phyloP scores from a whole-genome alignment of 1,140 invertebrate species.

The Trichonephila clavipes region DNA sequence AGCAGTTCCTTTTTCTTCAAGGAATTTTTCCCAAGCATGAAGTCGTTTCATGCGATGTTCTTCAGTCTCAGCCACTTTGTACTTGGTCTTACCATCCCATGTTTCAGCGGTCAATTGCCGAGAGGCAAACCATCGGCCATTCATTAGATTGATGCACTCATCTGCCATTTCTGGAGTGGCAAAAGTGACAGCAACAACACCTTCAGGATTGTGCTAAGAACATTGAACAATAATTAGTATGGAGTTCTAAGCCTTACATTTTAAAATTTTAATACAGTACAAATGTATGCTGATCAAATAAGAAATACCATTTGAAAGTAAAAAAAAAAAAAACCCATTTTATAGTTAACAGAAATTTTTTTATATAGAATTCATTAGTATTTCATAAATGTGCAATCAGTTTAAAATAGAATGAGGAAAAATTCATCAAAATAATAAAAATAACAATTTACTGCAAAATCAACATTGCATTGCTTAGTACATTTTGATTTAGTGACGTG shows the following conservation, averaged over 20 bases:
- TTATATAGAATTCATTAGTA: neutral
- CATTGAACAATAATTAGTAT: neutral
- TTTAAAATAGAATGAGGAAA: too few relatives aligned
- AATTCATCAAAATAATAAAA: too few relatives aligned
- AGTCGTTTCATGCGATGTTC: conserved; percentile 90
- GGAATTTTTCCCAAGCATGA: conserved; percentile 93
- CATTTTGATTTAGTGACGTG: too few relatives aligned
- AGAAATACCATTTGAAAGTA: too few relatives aligned
- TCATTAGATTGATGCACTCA: conserved; percentile 91
- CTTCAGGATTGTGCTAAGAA: conserved; percentile 92
- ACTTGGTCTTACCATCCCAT: conserved; percentile 98
- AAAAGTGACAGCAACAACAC: conserved; percentile 95
- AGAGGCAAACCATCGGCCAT: conserved; percentile 95
- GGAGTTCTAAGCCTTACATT: neutral
- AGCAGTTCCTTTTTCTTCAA: conserved; percentile 82
- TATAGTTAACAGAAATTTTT: neutral
- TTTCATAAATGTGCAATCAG: too few relatives aligned
- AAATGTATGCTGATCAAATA: neutral
- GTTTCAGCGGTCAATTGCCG: conserved; percentile 90
- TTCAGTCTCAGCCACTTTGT: conserved; percentile 94
- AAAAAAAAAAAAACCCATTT: neutral
- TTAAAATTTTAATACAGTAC: neutral
- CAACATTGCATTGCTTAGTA: too few relatives aligned
- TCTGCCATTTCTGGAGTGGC: conserved; percentile 94
- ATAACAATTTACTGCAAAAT: too few relatives aligned